Base-by-base conservation (phyloP, 2,113 vertebrate genomes). In the Nannobrachium achirus region DNA sequence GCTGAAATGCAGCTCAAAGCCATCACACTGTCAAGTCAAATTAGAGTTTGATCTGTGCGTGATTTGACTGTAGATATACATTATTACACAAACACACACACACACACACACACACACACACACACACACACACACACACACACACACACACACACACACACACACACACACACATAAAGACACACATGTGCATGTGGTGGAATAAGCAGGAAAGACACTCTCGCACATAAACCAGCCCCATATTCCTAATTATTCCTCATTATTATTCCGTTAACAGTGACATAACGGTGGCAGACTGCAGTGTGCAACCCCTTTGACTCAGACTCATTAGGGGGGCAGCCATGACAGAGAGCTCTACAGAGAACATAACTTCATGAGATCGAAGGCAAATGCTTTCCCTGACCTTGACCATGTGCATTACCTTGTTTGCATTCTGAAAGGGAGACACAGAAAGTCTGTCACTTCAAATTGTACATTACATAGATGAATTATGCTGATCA, bases 301-400 rank as follows among this genome's bases (percentile, higher is more conserved):
- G 44, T 10, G 41, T 41, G 61, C 48, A 66, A 60, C 63, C 49
- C 25, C 42, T 56, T 52, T n/a, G n/a, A n/a, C n/a, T n/a, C n/a
- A n/a, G 41, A 41, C 39, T 71, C 62, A 75, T 76, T 71, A 69
- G 71, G 10, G 33, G 72, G 41, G 55, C 18, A 64, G 55, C 42
- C 58, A 40, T 51, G 25, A 55, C 64, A 56, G 69, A 19, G 69
- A 66, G 49, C 61, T 40, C 56, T 7, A 18, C 41, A 42, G 57
- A 33, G 25, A 33, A 33, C 25, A n/a, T n/a, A 4, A 33, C 25
- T 33, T 33, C 25, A 33, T 33, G 25, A 33, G 6, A 33, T 33
- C 6, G 25, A 33, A 33, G 25, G 25, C 25, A 2, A 33, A 33
- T 33, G 25, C 1, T 33, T 33, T 33, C 25, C 25, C 25, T 33